These are phyloP conservation scores for Diogma glabrata DNA, from an alignment of 2,888 invertebrate genomes.

Conservation along the genomic window DNA sequence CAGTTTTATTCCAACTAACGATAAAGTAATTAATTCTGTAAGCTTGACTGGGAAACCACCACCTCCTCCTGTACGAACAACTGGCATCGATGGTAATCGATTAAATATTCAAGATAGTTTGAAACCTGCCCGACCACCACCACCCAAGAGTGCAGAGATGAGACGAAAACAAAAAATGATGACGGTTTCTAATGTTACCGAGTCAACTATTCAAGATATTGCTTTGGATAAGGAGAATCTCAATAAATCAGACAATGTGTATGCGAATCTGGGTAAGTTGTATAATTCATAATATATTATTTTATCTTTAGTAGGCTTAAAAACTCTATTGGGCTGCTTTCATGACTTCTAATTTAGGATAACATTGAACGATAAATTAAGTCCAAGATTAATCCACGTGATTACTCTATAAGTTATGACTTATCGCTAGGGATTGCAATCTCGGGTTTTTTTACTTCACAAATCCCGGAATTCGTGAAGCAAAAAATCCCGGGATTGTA, in stretches of 20 bases:
- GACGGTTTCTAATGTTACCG: constrained; percentile 25
- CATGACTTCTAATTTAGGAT: too few species aligned
- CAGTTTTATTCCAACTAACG: too few species aligned
- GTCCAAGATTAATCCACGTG: too few species aligned
- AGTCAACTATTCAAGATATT: constrained; percentile 40
- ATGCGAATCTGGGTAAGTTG: constrained; percentile 65
- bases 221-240: constrained; percentile 16
- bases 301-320: constrained; percentile 17
- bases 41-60: constrained; percentile 49
- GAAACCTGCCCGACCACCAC: constrained; percentile 61
- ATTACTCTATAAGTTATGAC: too few species aligned
- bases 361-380: too few species aligned
- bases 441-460: too few species aligned
- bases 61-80: constrained; percentile 57
- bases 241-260: constrained; percentile 49
- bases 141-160: constrained; percentile 55
- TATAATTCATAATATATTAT: constrained; percentile 12
- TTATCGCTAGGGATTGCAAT: too few species aligned
- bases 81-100: constrained; percentile 25
- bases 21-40: too few species aligned
- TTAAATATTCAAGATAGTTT: constrained; percentile 39
- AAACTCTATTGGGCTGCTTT: constrained; percentile 3
- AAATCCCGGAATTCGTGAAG: too few species aligned
- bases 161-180: constrained; percentile 45
- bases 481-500: too few species aligned